Base-by-base conservation (phyloP, 1,140 invertebrate species). In the Plutomurus gul region DNA sequence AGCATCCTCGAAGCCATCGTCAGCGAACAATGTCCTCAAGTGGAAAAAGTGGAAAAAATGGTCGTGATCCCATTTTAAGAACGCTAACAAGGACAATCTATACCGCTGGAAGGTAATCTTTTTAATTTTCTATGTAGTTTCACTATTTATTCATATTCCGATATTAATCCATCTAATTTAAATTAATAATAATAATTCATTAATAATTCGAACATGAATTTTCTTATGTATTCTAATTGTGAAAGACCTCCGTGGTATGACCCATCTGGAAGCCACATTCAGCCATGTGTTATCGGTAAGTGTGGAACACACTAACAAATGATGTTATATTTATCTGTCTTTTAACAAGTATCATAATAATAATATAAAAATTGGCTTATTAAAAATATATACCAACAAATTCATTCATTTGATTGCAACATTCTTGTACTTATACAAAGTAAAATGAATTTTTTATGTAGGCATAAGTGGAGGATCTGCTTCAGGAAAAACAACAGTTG, bases 171-270 rank as follows among this genome's bases (percentile, higher is more conserved):
- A n/a, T n/a, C n/a, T n/a, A n/a, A n/a, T n/a, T n/a, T n/a, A n/a
- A n/a, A n/a, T n/a, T n/a, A n/a, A n/a, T n/a, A n/a, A n/a, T n/a
- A n/a, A n/a, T n/a, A n/a, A n/a, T n/a, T n/a, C n/a, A n/a, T n/a
- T n/a, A n/a, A n/a, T n/a, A n/a, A n/a, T n/a, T n/a, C n/a, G n/a
- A n/a, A n/a, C n/a, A n/a, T n/a, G n/a, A n/a, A n/a, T n/a, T n/a
- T n/a, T n/a, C n/a, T n/a, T n/a, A n/a, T n/a, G n/a, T n/a, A n/a
- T n/a, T n/a, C n/a, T n/a, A n/a, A n/a, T n/a, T n/a, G n/a, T n/a
- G n/a, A n/a, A n/a, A n/a, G 97, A 77, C 97, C 97, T 30, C 97
- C 97, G 13, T 99, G 97, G 97, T 98, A 98, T 87, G 94, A 97
- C 87, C 92, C 91, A 10, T 93, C 94, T 49, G 97, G 96, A 0